A percentile compares a stretch with the other conserved stretches of the same genome.
Evolutionary conservation across 1,140 invertebrate genomes (phyloP).

Genomic region (Drosophila paulistorum): DNA sequence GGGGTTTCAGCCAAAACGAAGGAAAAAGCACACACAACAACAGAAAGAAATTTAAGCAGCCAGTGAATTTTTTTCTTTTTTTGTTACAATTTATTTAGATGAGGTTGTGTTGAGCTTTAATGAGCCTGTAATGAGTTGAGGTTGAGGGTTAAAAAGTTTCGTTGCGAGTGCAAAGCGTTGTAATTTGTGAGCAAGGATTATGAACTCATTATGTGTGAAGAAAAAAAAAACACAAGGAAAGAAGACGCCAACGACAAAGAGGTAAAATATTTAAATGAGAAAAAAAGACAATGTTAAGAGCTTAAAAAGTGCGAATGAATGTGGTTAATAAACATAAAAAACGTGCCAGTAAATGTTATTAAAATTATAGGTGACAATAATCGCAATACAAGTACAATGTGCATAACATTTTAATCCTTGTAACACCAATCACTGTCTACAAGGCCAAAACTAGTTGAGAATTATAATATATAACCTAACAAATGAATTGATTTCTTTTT

Average conservation of each 20-base stretch:
- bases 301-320: neutral
- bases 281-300: neutral
- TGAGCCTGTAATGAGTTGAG: constrained; percentile 35
- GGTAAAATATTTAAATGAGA: neutral
- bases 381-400: too few relatives aligned
- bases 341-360: too few relatives aligned
- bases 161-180: constrained; percentile 21
- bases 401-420: too few relatives aligned
- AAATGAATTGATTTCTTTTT: too few relatives aligned
- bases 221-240: neutral
- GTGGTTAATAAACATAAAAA: neutral
- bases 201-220: constrained; percentile 3
- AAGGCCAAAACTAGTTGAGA: too few relatives aligned
- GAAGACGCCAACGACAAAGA: neutral
- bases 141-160: constrained; percentile 18
- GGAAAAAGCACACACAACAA: too few relatives aligned
- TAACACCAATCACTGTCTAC: too few relatives aligned
- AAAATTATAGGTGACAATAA: too few relatives aligned
- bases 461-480: too few relatives aligned
- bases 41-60: constrained; percentile 36
- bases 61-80: neutral
- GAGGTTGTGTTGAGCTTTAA: constrained; percentile 41
- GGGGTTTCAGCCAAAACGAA: neutral
- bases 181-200: constrained; percentile 23
- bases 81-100: constrained; percentile 47